Base-by-base conservation (phyloP, 92 coral and sea anemone species). In the Paragorgia papillata region DNA sequence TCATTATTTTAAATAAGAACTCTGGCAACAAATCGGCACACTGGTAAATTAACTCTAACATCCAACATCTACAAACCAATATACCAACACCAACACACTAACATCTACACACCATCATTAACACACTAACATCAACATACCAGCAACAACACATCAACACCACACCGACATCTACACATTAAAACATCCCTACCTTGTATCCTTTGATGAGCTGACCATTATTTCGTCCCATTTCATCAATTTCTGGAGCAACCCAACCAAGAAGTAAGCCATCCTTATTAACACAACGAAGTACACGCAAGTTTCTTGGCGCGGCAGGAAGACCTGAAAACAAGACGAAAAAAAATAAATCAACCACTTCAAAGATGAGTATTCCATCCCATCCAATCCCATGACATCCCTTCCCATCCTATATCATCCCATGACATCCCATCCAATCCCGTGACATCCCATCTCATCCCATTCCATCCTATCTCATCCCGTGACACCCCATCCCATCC, bases 151-250 rank as follows among this genome's bases (percentile, higher is more conserved):
- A 2, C n/a, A n/a, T n/a, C n/a, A n/a, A n/a, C n/a, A n/a, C n/a
- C n/a, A n/a, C n/a, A n/a, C n/a, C n/a, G n/a, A n/a, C n/a, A n/a
- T n/a, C n/a, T n/a, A n/a, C n/a, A n/a, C n/a, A n/a, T 35, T 19
- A 25, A 50, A 40, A 8, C 18, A 13, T 9, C 22, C 15, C 41
- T 15, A 82, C 99, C 94, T 86, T 91, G 84, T 95, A 95, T 34
- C 99, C 97, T 79, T 85, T 87, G 61, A 95, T 83, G 57, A 71
- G 62, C 57, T 89, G 79, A 1, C 92, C 96, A 59, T 87, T 91
- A 78, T 89, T 95, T 74, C 90, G 80, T 20, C 97, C 97, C 66
- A 95, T 87, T 92, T 95, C 97, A 73, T 95, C 99, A 82, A 95
- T 82, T 44, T 91, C 92, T 29, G 99, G 99, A n/a, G 88, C 85